These are phyloP conservation scores for Callorhinus ursinus DNA, from an alignment of 2,113 vertebrate genomes.

Conservation along the genomic window DNA sequence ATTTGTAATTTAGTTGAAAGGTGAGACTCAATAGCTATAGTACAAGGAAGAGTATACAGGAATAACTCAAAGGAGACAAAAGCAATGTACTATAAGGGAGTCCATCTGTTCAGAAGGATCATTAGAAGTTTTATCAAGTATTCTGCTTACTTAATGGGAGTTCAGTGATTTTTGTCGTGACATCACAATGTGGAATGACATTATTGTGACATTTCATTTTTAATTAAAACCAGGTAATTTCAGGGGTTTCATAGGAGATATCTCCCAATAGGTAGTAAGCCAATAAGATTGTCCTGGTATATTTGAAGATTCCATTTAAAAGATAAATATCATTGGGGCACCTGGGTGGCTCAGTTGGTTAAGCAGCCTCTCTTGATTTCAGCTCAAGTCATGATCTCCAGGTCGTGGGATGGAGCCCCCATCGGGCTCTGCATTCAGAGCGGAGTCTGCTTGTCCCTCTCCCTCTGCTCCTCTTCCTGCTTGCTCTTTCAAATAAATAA, in stretches of 20 bases:
- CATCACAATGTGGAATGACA: background rate
- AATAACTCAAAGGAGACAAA: background rate
- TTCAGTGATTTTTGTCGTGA: slow-evolving; percentile 39
- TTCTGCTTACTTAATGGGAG: background rate
- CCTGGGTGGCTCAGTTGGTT: background rate
- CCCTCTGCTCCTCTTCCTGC: background rate
- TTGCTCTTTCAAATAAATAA: too few relatives aligned
- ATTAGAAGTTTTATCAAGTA: slow-evolving; percentile 7
- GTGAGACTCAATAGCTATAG: background rate
- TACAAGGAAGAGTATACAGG: background rate
- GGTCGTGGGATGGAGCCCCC: background rate
- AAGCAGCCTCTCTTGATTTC: background rate
- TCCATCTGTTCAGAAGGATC: background rate
- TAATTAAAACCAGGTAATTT: slow-evolving; percentile 62
- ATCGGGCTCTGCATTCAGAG: background rate
- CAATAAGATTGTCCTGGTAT: background rate
- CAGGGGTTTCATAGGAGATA: background rate
- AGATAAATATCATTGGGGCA: background rate
- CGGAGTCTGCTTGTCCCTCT: background rate
- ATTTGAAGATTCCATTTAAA: background rate
- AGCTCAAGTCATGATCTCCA: background rate
- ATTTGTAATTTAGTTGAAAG: background rate
- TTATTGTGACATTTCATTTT: slow-evolving; percentile 56
- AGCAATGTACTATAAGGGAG: too few relatives aligned
- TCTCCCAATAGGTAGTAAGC: background rate